Base-by-base conservation (phyloP, 2,797 vertebrate species). In the Gambelia wislizenii region DNA sequence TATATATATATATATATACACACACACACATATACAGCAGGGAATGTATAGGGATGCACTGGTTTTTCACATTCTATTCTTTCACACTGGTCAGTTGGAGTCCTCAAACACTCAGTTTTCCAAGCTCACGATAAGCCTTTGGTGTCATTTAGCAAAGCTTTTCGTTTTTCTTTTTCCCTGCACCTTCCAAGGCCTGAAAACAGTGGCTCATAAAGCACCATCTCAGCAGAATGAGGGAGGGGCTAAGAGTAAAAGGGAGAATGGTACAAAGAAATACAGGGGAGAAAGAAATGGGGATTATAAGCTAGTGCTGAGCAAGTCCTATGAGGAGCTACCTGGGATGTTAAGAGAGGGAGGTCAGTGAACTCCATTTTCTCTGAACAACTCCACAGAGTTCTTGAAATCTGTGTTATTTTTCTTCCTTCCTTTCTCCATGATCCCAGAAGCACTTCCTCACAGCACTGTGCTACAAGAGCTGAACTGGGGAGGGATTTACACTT, bases 331-430 rank as follows among this genome's bases (percentile, higher is more conserved):
- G 27, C 47, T 89, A 91, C 75, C 59, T 49, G 69, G 5, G 64
- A 72, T 61, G 42, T 16, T 69, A 67, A 20, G 79, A 42, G 78
- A 83, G 25, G 79, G 61, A 30, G 83, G 80, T 88, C 87, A 89
- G 36, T 39, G 25, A 85, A 89, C 30, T 6, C n/a, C 87, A 30
- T 91, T 91, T 93, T 39, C 84, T 89, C 49, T 10, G 33, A 22
- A 30, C 80, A 56, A 54, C 79, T 87, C 1, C 0, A 2, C 22
- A 39, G 33, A 47, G 22, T 1, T 91, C 9, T 0, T 30, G 33
- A 64, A 82, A 47, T 82, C 86, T 9, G 30, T 0, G 14, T 36
- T n/a, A 20, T 59, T 67, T 59, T 74, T 44, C 79, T 61, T 78
- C 16, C 16, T 42, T 70, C 49, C 25, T 59, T 80, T 72, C 86